Evolutionary conservation across 2,113 vertebrate genomes (phyloP), one percentile per base, ranked within the genome.

Genomic region (Lucifuga dentata): DNA sequence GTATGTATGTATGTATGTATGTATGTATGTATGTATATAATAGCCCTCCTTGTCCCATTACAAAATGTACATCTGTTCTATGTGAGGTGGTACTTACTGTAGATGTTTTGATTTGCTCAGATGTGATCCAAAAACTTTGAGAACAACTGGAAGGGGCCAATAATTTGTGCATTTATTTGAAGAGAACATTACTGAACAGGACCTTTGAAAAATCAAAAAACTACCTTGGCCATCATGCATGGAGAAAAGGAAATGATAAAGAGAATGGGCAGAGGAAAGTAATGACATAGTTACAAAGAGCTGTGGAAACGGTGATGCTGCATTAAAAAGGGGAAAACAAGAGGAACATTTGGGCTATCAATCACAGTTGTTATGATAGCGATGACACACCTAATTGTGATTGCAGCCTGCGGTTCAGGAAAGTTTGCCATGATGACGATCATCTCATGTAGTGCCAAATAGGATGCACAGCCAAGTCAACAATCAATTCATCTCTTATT

Each of bases 401-500:
- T 7, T 49, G n/a, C 41, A 76, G 23, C 40, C 62, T 7, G 21
- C 16, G 38, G 45, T 19, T n/a, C 39, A 36, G 48, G 33, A 52
- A 63, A 43, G 21, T 16, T 55, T 62, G 38, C 41, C 50, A 50
- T n/a, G n/a, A n/a, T n/a, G n/a, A n/a, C n/a, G n/a, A n/a, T n/a
- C 23, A 21, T n/a, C 48, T 52, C 23, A 21, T 19, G 1, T 3
- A 0, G 33, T 20, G 48, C 61, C 53, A 69, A 62, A 62, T 52
- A 55, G 52, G 20, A 15, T 24, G n/a, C 39, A 73, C 60, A 50
- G 64, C 64, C 59, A 68, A 79, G 29, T 39, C 49, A 52, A 61
- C 61, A 35, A 48, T 76, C 43, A 67, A 56, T 76, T 50, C 26
- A 56, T 81, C 66, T 81, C 67, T 41, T 13, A 2, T 33, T 65